Base-by-base conservation (phyloP, 2,113 vertebrate genomes). In the Lophochroa leadbeateri region DNA sequence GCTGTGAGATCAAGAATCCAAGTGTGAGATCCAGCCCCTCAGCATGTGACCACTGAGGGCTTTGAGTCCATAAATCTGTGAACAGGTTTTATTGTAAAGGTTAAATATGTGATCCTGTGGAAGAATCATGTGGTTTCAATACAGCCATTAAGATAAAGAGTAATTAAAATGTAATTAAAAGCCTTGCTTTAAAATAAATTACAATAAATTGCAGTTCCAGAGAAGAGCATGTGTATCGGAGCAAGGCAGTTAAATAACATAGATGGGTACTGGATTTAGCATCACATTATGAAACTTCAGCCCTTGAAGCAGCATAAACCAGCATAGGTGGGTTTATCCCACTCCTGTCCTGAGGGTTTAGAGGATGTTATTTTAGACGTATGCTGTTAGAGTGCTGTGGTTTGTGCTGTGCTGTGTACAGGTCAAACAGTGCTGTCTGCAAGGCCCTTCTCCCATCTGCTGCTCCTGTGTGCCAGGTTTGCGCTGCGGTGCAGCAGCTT, bases 381-480 rank as follows among this genome's bases (percentile, higher is more conserved):
- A 1, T 3, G 0, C 43, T 33, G 28, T 23, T 2, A 2, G 70
- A 39, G 27, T 2, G n/a, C 33, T 10, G 44, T 12, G 67, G 44
- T 55, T 84, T 79, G 77, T 49, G 41, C 69, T 55, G 15, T 4
- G 6, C 39, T 20, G 43, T 17, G 63, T 25, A 6, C 0, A 0
- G 92, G 82, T 82, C 63, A 3, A 0, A 10, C 33, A 11, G 47
- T 7, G 69, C n/a, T 53, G 71, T 13, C 69, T 47, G 74, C 24
- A 2, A 7, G 49, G 13, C 63, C 58, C 23, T 88, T 85, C 71
- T 80, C 91, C 70, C 96, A 70, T 74, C 96, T 65, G 87, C 67
- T 63, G 53, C 79, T 67, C 49, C 35, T 7, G 0, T 5, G 65
- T 53, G 94, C 78, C 87, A 58, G 81, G 27, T 44, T 27, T 2